A percentile compares a stretch with the other conserved stretches of the same genome.
Conservation (phyloP, 2,888 invertebrate species). For the Standfussiana lucernea region DNA sequence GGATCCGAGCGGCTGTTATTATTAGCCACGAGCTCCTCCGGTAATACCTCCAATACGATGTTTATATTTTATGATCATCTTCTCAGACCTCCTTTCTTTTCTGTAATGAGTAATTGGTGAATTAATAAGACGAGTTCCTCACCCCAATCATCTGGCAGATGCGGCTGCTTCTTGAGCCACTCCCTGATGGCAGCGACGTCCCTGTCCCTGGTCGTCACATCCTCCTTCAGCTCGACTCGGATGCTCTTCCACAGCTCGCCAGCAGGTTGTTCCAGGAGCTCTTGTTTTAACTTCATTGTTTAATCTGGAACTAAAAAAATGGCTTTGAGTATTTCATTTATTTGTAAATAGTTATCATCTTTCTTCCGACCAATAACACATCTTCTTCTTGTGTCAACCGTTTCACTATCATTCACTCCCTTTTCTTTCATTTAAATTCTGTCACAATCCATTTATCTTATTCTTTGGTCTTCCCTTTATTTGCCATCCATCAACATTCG, state of each 20-base stretch:
- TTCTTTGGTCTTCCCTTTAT: not conserved
- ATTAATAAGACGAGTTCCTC: not conserved
- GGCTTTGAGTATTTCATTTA: not conserved
- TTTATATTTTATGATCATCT: too few relatives aligned
- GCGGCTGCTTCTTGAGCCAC: constrained; percentile 92
- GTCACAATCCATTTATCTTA: too few relatives aligned
- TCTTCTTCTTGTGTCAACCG: too few relatives aligned
- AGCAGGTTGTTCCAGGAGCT: constrained; percentile 92
- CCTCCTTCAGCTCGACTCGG: constrained; percentile 93
- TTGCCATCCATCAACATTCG: not conserved
- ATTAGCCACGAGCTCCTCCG: too few relatives aligned
- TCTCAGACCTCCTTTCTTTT: not conserved
- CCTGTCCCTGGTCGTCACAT: constrained; percentile 89
- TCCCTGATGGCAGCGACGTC: constrained; percentile 91
- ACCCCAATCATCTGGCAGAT: constrained; percentile 91
- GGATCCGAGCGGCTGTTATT: too few relatives aligned
- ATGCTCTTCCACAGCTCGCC: constrained; percentile 93
- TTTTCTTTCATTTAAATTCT: too few relatives aligned
- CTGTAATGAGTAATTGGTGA: not conserved
- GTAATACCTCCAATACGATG: too few relatives aligned
- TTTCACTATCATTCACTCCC: too few relatives aligned
- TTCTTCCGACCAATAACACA: too few relatives aligned
- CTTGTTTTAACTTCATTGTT: constrained; percentile 89
- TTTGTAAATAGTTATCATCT: not conserved
- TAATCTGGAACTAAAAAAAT: constrained; percentile 56